phyloP scores from a whole-genome alignment of 2,888 invertebrate genomes.

The Pseudeuparius sepicola region DNA sequence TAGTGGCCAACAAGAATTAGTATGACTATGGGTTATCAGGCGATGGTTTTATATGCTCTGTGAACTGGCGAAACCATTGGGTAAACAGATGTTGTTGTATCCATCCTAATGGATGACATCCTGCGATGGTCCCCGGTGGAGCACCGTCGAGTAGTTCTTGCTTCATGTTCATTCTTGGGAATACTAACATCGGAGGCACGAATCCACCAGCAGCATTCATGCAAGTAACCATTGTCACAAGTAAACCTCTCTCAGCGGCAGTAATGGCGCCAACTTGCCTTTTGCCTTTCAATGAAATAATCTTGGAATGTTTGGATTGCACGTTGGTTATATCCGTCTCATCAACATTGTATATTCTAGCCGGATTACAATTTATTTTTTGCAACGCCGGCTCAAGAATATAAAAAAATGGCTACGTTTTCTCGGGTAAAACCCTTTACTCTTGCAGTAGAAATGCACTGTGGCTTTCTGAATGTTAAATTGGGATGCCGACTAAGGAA shows the following conservation, averaged over 20 bases:
- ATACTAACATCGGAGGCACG: slow-evolving; percentile 16
- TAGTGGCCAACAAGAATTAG: no score
- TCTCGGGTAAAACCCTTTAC: no score
- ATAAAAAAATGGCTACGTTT: no score
- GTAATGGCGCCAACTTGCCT: slow-evolving; percentile 25
- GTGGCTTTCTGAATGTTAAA: not conserved
- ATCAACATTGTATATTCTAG: slow-evolving; percentile 26
- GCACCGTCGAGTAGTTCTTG: slow-evolving; percentile 28
- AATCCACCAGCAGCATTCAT: slow-evolving; percentile 18
- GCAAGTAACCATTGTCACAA: slow-evolving; percentile 17
- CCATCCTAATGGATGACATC: slow-evolving; percentile 21
- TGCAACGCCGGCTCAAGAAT: slow-evolving; percentile 21
- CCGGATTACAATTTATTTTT: slow-evolving; percentile 23
- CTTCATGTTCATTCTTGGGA: slow-evolving; percentile 26
- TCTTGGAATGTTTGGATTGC: slow-evolving; percentile 19
- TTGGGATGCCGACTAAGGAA: slow-evolving; percentile 3
- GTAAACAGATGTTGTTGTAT: slow-evolving; percentile 20
- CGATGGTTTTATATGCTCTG: slow-evolving; percentile 14
- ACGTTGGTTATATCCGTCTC: no score
- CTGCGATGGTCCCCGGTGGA: slow-evolving; percentile 27
- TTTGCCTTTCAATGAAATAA: slow-evolving; percentile 25
- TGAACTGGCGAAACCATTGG: slow-evolving; percentile 20
- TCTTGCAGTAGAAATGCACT: slow-evolving; percentile 2
- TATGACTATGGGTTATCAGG: slow-evolving; percentile 18
- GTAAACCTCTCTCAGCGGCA: slow-evolving; percentile 18